phyloP scores from a whole-genome alignment of 2,888 invertebrate genomes.

The Brachycybe producta region DNA sequence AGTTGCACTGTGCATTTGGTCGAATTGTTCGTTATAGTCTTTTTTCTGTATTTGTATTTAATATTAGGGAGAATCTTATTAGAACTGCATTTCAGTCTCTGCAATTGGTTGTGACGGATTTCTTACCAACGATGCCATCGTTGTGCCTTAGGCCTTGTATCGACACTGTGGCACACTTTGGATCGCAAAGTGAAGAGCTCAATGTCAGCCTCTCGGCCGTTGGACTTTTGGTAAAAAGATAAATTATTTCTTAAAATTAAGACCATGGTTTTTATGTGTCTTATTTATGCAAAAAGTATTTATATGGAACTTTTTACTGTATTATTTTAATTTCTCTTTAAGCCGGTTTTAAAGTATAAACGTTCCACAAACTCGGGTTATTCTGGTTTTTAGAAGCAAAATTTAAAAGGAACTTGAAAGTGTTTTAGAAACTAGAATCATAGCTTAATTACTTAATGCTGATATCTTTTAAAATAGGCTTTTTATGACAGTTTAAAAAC shows the following conservation, averaged over 20 bases:
- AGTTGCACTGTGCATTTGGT: background rate
- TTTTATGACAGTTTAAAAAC: no score
- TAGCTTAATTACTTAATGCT: no score
- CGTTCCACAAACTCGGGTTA: no score
- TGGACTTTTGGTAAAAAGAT: constrained; percentile 65
- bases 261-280: background rate
- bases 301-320: no score
- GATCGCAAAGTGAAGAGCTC: constrained; percentile 86
- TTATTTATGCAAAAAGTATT: no score
- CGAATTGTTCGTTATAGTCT: background rate
- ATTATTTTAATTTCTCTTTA: no score
- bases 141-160: constrained; percentile 79
- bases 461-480: no score
- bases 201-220: constrained; percentile 96
- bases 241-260: background rate
- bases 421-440: no score
- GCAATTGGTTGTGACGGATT: constrained; percentile 87
- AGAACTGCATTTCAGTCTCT: constrained; percentile 91
- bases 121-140: constrained; percentile 82
- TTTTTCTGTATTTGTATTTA: constrained; percentile 14
- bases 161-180: constrained; percentile 88
- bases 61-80: constrained; percentile 67
- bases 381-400: no score
- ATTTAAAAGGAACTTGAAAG: no score
- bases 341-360: no score